Evolutionary conservation across 2,888 invertebrate species (phyloP).

Genomic region (Morpho deidamia): DNA sequence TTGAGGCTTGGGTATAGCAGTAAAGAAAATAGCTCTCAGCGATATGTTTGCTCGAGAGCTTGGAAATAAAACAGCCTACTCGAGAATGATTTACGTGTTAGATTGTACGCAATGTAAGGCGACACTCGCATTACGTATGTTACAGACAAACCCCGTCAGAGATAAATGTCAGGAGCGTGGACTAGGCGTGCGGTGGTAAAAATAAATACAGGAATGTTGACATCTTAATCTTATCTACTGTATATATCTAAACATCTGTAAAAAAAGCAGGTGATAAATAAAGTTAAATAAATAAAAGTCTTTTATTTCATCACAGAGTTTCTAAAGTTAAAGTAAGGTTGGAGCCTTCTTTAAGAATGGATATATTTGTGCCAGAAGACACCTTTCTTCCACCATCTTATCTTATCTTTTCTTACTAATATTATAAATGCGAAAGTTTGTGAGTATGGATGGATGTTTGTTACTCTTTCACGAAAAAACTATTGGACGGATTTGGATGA

Average conservation of each 20-base stretch:
- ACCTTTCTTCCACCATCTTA: no score
- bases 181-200: conserved; percentile 21
- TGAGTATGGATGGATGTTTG: no score
- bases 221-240: conserved; percentile 1
- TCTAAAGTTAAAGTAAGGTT: no score
- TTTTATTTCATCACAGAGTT: no score
- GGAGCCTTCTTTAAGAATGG: no score
- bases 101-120: conserved; percentile 22
- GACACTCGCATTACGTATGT: conserved; percentile 20
- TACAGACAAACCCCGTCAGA: conserved; percentile 14
- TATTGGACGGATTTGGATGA: no score
- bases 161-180: conserved; percentile 25
- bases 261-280: not conserved
- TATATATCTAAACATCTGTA: not conserved
- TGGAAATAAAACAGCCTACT: conserved; percentile 21
- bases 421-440: no score
- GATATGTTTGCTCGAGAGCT: conserved; percentile 14
- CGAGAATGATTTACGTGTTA: conserved; percentile 25
- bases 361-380: no score
- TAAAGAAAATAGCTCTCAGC: not conserved
- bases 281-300: no score
- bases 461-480: no score
- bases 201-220: conserved; percentile 20
- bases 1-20: not conserved
- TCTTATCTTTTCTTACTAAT: no score